phyloP scores from a whole-genome alignment of 2,888 invertebrate genomes.

The Drosophila nr. perissopoda region DNA sequence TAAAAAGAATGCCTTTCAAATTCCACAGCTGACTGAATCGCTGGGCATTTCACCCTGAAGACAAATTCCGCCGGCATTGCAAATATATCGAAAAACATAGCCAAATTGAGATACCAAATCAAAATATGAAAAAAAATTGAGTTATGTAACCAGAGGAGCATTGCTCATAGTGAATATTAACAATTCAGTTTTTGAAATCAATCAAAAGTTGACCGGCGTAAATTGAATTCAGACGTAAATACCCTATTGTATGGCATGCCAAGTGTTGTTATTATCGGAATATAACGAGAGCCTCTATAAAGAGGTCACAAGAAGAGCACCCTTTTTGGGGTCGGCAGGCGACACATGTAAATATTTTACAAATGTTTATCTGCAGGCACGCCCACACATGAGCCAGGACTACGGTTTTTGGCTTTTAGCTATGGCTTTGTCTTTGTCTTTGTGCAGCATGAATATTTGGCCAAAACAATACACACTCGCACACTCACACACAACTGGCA shows the following conservation, averaged over 20 bases:
- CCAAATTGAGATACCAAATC: not conserved
- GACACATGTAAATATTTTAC: conserved; percentile 65
- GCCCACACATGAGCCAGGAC: conserved; percentile 29
- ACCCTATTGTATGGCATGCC: too few species aligned
- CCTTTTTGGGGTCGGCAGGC: conserved; percentile 4
- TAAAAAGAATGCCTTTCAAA: not conserved
- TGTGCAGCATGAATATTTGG: conserved; percentile 49
- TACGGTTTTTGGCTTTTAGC: conserved; percentile 7
- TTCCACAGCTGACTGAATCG: not conserved
- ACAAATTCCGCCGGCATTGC: not conserved
- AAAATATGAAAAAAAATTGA: not conserved
- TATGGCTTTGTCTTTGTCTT: conserved; percentile 58
- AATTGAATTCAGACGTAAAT: not conserved
- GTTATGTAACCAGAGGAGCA: not conserved
- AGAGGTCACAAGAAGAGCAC: not conserved
- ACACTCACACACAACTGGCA: conserved; percentile 17
- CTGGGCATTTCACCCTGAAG: not conserved
- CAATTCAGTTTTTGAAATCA: not conserved
- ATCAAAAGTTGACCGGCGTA: not conserved
- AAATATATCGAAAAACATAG: not conserved
- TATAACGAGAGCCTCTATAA: conserved; percentile 2
- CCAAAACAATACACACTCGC: conserved; percentile 34
- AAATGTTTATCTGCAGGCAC: conserved; percentile 63
- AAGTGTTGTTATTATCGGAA: not conserved
- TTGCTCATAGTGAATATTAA: not conserved